These are phyloP conservation scores for Aricia artaxerxes DNA, from an alignment of 2,888 invertebrate genomes.

Conservation along the genomic window DNA sequence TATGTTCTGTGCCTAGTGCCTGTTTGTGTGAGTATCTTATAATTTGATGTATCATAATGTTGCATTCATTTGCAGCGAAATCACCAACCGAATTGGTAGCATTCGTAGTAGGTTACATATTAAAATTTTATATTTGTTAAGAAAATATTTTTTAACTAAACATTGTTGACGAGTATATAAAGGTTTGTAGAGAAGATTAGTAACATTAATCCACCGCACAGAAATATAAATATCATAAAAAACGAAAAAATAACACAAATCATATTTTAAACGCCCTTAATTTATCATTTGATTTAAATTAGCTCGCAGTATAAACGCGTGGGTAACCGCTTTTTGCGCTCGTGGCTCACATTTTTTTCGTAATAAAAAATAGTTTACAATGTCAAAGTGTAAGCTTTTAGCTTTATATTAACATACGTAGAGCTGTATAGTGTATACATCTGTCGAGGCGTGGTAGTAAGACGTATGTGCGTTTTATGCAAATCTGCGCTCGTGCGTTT, in stretches of 20 bases:
- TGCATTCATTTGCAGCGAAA: no score
- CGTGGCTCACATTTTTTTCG: slow-evolving; percentile 70
- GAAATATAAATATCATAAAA: slow-evolving; percentile 38
- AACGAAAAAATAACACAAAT: slow-evolving; percentile 17
- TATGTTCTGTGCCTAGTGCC: neutral
- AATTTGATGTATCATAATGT: no score
- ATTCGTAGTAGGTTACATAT: no score
- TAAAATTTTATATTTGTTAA: no score
- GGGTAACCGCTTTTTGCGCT: slow-evolving; percentile 46
- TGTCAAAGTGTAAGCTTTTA: slow-evolving; percentile 41
- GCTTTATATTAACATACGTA: slow-evolving; percentile 62
- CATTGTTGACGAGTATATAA: neutral
- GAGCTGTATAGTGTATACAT: slow-evolving; percentile 59
- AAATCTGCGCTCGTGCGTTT: slow-evolving; percentile 52
- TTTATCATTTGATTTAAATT: slow-evolving; percentile 22
- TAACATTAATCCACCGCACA: neutral
- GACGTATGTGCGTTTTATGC: slow-evolving; percentile 68
- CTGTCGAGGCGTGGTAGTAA: slow-evolving; percentile 62
- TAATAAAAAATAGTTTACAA: slow-evolving; percentile 57
- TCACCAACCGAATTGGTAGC: no score
- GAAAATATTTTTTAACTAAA: neutral
- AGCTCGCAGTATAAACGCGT: neutral
- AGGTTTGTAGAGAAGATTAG: neutral
- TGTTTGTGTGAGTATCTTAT: neutral
- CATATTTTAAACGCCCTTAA: slow-evolving; percentile 18